Base-by-base conservation (phyloP, 2,113 vertebrate species). In the Pachycephala philippinensis region DNA sequence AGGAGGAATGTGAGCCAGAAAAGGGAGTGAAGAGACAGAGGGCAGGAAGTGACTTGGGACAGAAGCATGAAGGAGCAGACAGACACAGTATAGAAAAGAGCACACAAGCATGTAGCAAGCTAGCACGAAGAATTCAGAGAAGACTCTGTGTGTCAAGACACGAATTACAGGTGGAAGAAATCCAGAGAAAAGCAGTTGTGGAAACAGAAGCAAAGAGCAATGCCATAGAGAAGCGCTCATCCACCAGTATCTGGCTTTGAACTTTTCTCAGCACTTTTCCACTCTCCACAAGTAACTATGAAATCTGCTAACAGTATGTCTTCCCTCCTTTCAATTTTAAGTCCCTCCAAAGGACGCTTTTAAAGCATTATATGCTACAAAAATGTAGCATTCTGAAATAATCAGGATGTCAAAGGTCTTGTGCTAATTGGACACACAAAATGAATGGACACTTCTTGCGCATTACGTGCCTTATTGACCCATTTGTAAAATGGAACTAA, bases 361-460 rank as follows among this genome's bases (percentile, higher is more conserved):
- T 47, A 78, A 89, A 28, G 16, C 47, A 81, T 75, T 82, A 57
- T 37, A 33, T 59, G 21, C 21, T 56, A 68, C 61, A 63, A 68
- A 86, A 81, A 50, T 5, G 21, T 37, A 70, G 30, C 35, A 71
- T 56, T 75, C 61, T 37, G 49, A 84, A 92, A 91, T 69, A 87
- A 84, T 31, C 27, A 52, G n/a, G 21, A 82, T 44, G 52, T 75
- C 84, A 84, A 91, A 87, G 61, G 53, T 87, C 65, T 75, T 56
- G n/a, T 26, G 44, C 40, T 93, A 91, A 91, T 0, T 52, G 52
- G 84, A 82, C 40, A 81, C 10, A 81, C 16, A 71, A 82, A 87
- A 72, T 42, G 15, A 93, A 89, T 6, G 39, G 63, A 77, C 14
- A 5, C 7, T 30, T 42, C n/a, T 35, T 40, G 30, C 71, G 61